Evolutionary conservation across 2,797 vertebrate genomes (phyloP), one percentile per base, ranked within the genome.

Genomic region (Scomberomorus guttatus): DNA sequence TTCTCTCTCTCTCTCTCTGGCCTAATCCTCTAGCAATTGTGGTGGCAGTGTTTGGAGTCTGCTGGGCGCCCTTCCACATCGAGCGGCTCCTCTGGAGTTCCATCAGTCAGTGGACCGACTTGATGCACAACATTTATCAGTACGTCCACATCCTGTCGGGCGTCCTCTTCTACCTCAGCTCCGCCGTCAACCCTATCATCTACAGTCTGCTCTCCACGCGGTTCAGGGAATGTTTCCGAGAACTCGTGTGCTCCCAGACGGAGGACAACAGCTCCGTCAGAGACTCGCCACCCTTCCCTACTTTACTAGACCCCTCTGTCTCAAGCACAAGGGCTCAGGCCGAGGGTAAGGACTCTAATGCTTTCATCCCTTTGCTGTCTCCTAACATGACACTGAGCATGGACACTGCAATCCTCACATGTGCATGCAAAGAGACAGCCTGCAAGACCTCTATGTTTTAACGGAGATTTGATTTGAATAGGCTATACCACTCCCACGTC

Each of bases 21-120:
- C n/a, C 64, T 79, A 22, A 25, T 78, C 51, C 48, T 81, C 1
- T 34, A 96, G 96, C 94, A 1, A 94, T 96, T n/a, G 95, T 96
- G 25, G 96, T 96, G 77, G 87, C 94, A 0, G 95, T 94, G 55
- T 96, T 96, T 54, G 95, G 94, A 56, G 83, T 96, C 79, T 96
- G 96, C 87, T 96, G 96, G 96, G 95, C 95, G 5, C 96, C 96
- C 1, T 96, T 96, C 84, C 95, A 96, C 82, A 93, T 94, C 9
- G 95, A 96, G 80, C 92, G 95, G 3, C 88, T 96, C 64, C 92
- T 96, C 85, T 96, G 95, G 95, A 96, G 95, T 46, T 95, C 94
- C 83, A 91, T 96, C 89, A 95, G 90, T 25, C 93, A 94, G 71
- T 96, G 96, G 96, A 96, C 96, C 1, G 95, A 96, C 74, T 20